Percentiles rank a stretch among this genome's conserved stretches.
These are phyloP conservation scores for Protobothrops flavoviridis DNA, from an alignment of 2,113 vertebrate species.

Conservation along the genomic window DNA sequence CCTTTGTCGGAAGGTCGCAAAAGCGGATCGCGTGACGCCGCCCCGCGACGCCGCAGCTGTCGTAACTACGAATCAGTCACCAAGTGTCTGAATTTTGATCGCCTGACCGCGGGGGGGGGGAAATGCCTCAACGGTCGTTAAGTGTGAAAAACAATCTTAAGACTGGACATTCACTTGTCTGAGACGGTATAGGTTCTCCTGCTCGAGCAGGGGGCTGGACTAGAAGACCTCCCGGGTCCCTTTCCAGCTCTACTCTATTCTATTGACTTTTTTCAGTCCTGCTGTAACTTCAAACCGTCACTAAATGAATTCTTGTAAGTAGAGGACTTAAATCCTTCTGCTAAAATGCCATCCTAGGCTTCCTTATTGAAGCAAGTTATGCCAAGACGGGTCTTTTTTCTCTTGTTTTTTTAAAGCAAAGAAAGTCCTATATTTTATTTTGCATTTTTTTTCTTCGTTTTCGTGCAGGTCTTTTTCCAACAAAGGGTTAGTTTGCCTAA, in stretches of 20 bases:
- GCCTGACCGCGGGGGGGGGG: no score
- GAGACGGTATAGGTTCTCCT: no score
- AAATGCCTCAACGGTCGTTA: neutral
- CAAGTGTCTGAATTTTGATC: neutral
- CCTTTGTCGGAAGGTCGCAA: neutral
- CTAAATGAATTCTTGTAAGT: neutral
- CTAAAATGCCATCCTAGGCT: no score
- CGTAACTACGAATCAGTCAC: neutral
- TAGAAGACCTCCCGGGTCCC: no score
- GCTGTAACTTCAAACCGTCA: neutral
- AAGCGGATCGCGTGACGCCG: fast-evolving
- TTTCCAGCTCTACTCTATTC: no score
- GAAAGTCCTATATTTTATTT: neutral
- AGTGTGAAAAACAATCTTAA: neutral
- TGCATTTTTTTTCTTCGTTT: neutral
- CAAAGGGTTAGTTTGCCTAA: neutral
- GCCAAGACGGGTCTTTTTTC: neutral
- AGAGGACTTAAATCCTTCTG: neutral
- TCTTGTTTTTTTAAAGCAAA: neutral
- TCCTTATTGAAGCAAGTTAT: neutral
- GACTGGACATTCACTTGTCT: no score
- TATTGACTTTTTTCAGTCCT: neutral
- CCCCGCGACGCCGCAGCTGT: fast-evolving
- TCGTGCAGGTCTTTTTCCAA: no score
- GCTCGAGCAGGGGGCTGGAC: no score